These are phyloP conservation scores for Uloborus diversus DNA, from an alignment of 1,140 invertebrate genomes.

Conservation along the genomic window DNA sequence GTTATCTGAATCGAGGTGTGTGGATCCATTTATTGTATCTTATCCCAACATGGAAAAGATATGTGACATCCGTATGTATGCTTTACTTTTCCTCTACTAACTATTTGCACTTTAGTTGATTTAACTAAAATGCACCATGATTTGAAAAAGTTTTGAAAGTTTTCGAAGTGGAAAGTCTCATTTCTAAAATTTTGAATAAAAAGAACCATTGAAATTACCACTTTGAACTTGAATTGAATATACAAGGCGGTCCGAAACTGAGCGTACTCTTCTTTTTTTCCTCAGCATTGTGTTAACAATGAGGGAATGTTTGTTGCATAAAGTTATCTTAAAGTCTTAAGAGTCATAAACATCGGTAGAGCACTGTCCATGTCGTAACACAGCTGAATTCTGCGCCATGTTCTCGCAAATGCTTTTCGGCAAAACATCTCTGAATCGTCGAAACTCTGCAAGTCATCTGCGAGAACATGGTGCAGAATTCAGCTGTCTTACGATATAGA, in stretches of 20 bases:
- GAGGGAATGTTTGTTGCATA: no score
- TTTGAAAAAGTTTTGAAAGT: background rate
- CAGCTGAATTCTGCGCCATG: no score
- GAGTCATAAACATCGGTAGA: no score
- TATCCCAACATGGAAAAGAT: constrained; percentile 13
- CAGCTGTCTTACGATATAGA: no score
- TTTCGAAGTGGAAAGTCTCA: background rate
- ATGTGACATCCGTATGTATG: constrained; percentile 19
- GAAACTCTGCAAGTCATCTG: no score
- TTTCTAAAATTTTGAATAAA: background rate
- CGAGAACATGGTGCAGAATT: no score
- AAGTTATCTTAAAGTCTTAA: no score
- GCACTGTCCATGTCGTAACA: no score
- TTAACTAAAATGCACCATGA: background rate
- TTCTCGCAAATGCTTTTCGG: no score
- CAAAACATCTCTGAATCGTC: no score
- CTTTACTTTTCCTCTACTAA: background rate
- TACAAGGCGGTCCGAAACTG: background rate
- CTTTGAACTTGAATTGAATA: background rate
- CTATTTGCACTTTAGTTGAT: background rate
- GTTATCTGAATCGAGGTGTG: background rate
- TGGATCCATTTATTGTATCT: constrained; percentile 18
- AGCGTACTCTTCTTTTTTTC: no score
- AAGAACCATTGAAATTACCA: background rate
- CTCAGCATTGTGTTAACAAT: no score